Evolutionary conservation across 2,888 invertebrate species (phyloP).

Genomic region (Matsumyia berberina): DNA sequence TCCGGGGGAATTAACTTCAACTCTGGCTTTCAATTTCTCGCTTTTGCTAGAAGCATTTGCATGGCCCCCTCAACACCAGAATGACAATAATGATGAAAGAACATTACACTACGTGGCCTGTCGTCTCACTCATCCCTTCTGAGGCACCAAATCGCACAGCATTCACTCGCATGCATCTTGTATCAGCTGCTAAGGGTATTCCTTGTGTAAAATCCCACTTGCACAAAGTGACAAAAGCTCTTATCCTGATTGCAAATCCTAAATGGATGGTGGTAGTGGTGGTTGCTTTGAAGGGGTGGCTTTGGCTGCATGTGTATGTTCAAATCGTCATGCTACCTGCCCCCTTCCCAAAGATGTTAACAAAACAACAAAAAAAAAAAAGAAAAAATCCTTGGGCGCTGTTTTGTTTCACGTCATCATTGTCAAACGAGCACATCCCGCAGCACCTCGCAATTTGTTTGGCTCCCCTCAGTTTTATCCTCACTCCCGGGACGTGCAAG

Average conservation of each 20-base stretch:
- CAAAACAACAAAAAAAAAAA: slow-evolving; percentile 42
- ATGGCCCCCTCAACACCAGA: background rate
- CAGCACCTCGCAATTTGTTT: slow-evolving; percentile 70
- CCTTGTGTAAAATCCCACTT: slow-evolving; percentile 71
- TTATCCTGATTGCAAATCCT: slow-evolving; percentile 76
- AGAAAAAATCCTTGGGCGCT: slow-evolving; percentile 63
- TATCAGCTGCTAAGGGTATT: slow-evolving; percentile 70
- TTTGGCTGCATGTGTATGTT: background rate
- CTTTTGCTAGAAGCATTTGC: slow-evolving; percentile 25
- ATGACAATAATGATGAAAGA: slow-evolving; percentile 61
- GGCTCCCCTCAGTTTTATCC: slow-evolving; percentile 34
- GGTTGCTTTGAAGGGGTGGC: background rate
- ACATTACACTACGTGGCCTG: slow-evolving; percentile 56
- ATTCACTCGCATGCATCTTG: slow-evolving; percentile 52
- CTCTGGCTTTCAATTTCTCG: slow-evolving; percentile 27
- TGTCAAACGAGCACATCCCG: slow-evolving; percentile 70
- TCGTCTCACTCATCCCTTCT: slow-evolving; percentile 22
- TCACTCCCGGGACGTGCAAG: slow-evolving; percentile 47
- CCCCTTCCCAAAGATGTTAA: slow-evolving; percentile 45
- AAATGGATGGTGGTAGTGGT: slow-evolving; percentile 52
- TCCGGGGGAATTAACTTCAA: slow-evolving; percentile 55
- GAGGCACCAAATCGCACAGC: slow-evolving; percentile 37
- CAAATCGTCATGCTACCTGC: slow-evolving; percentile 21
- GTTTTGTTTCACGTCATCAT: slow-evolving; percentile 72
- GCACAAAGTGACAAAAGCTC: slow-evolving; percentile 77